Evolutionary conservation across 2,888 invertebrate genomes (phyloP).

Genomic region (Parasteatoda lunata): DNA sequence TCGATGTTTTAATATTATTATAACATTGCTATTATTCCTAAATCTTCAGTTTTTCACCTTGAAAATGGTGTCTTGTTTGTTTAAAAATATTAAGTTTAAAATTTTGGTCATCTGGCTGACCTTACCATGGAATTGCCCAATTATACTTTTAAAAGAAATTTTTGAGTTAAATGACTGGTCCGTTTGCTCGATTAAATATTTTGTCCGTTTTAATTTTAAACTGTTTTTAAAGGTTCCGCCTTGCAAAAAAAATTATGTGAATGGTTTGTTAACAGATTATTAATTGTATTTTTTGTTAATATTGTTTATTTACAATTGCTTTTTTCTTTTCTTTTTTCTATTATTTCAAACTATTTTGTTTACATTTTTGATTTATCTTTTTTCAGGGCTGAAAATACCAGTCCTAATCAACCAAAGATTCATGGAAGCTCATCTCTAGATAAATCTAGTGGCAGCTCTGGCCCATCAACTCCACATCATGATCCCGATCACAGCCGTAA

Average conservation of each 20-base stretch:
- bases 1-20: no score
- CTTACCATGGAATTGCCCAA: no score
- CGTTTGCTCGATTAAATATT: no score
- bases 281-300: not conserved
- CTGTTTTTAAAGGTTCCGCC: not conserved
- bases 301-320: not conserved
- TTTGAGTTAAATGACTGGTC: no score
- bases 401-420: conserved; percentile 61
- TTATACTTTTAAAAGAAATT: no score
- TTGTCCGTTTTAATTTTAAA: not conserved
- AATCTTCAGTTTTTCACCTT: no score
- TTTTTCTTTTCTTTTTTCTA: not conserved
- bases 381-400: conserved; percentile 53
- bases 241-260: not conserved
- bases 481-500: conserved; percentile 54
- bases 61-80: no score
- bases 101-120: no score
- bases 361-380: not conserved
- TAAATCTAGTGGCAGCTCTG: conserved; percentile 68
- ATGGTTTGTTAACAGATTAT: not conserved
- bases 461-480: conserved; percentile 69
- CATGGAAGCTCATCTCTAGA: conserved; percentile 64
- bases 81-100: no score
- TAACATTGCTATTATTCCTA: no score
- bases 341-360: not conserved